Conservation (phyloP, 2,888 invertebrate genomes). For the Eristalis tenax region DNA sequence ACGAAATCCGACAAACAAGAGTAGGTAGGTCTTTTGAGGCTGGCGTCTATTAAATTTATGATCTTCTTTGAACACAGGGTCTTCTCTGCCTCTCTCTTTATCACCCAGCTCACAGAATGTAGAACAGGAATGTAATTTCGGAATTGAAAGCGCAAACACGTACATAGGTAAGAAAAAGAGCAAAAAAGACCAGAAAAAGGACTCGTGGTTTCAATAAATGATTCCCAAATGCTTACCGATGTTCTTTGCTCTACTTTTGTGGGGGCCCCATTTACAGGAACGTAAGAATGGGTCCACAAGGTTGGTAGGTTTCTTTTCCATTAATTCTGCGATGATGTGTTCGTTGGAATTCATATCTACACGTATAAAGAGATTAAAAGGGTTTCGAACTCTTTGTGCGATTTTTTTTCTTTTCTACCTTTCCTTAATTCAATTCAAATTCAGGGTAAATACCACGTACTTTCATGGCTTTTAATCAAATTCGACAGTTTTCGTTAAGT, state of each 20-base stretch:
- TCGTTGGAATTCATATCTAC: constrained; percentile 49
- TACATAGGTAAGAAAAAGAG: constrained; percentile 13
- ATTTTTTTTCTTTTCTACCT: background rate
- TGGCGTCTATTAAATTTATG: constrained; percentile 34
- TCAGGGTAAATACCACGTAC: too few species aligned
- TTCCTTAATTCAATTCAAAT: too few species aligned
- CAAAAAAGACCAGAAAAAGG: constrained; percentile 24
- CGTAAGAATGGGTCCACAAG: background rate
- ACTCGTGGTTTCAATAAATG: constrained; percentile 52
- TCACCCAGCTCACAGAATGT: constrained; percentile 23
- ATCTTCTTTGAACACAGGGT: constrained; percentile 12
- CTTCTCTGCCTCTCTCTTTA: background rate
- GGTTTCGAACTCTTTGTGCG: constrained; percentile 35
- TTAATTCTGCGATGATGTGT: constrained; percentile 45
- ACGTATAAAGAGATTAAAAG: constrained; percentile 40
- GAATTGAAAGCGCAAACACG: constrained; percentile 51
- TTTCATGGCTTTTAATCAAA: too few species aligned
- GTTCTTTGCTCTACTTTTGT: constrained; percentile 17
- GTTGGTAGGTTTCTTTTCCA: constrained; percentile 55
- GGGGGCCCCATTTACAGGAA: background rate
- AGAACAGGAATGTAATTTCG: constrained; percentile 58
- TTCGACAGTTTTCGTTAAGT: too few species aligned
- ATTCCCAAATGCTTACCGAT: constrained; percentile 42
- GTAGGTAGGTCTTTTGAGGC: constrained; percentile 31
- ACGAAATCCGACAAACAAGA: constrained; percentile 45